A percentile compares a stretch with the other conserved stretches of the same genome.
phyloP scores from a whole-genome alignment of 2,113 vertebrate genomes.

The Ochotona princeps region DNA sequence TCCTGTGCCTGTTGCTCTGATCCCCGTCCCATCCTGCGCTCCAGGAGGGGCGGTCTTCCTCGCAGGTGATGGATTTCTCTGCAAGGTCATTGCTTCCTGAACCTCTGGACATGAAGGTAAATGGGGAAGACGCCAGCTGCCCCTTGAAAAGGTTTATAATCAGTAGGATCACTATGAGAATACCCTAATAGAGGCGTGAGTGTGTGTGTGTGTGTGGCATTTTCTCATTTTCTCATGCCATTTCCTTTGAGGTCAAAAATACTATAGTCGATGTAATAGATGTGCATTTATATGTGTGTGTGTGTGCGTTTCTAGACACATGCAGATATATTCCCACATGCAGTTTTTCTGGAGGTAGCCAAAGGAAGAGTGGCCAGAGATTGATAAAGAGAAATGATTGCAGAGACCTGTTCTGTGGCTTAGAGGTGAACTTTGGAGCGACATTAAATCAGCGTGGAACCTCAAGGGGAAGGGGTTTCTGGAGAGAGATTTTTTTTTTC shows the following conservation, averaged over 20 bases:
- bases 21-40: constrained; percentile 22
- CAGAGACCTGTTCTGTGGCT: constrained; percentile 40
- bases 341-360: constrained; percentile 24
- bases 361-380: not conserved
- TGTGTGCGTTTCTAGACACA: not conserved
- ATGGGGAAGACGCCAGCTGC: not conserved
- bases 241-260: constrained; percentile 39
- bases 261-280: not conserved
- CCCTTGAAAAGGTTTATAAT: not conserved
- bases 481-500: not conserved
- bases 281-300: not conserved
- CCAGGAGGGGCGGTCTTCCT: constrained; percentile 45
- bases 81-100: constrained; percentile 85
- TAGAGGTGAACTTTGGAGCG: constrained; percentile 80
- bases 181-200: not conserved
- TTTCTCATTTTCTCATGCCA: constrained; percentile 29
- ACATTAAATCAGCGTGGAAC: constrained; percentile 48
- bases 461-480: constrained; percentile 16
- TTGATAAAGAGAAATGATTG: constrained; percentile 62
- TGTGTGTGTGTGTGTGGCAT: not conserved
- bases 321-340: not conserved
- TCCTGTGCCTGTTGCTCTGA: constrained; percentile 69
- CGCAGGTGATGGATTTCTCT: constrained; percentile 79
- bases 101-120: constrained; percentile 66
- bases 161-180: not conserved